Evolutionary conservation across 2,113 vertebrate genomes (phyloP).

Genomic region (Penelope pileata): DNA sequence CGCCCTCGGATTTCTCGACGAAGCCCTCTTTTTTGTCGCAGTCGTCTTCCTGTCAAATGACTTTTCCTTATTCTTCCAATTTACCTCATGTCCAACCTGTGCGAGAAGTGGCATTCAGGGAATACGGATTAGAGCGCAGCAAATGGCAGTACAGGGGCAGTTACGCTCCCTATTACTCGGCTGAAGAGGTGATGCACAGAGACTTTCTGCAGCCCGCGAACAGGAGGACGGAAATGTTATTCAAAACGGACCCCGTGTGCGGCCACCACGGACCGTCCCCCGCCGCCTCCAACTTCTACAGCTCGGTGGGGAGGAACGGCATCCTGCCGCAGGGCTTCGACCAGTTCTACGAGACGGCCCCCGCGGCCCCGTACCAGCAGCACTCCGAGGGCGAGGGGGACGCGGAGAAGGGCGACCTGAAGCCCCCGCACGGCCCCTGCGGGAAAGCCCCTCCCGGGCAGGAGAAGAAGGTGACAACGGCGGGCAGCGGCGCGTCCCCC

Average conservation of each 20-base stretch:
- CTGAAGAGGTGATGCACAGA: conserved; percentile 91
- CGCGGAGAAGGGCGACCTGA: conserved; percentile 83
- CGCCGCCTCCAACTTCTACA: conserved; percentile 87
- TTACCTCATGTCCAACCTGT: conserved; percentile 96
- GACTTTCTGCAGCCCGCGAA: conserved; percentile 81
- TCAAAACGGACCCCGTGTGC: conserved; percentile 89
- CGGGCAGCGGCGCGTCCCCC: conserved; percentile 83
- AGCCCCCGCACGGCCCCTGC: conserved; percentile 73
- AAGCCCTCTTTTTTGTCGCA: conserved; percentile 96
- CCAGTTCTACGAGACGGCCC: conserved; percentile 91
- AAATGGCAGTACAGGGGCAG: conserved; percentile 94
- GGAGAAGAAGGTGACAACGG: conserved; percentile 82
- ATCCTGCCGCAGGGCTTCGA: conserved; percentile 97
- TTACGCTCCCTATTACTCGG: conserved; percentile 93
- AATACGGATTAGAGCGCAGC: conserved; percentile 95
- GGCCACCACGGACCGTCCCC: conserved; percentile 82
- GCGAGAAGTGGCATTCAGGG: conserved; percentile 95
- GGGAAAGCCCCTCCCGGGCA: conserved; percentile 81
- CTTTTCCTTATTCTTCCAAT: conserved; percentile 96
- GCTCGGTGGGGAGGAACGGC: conserved; percentile 91
- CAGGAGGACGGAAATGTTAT: conserved; percentile 91
- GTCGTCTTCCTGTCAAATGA: conserved; percentile 93
- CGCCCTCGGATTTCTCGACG: conserved; percentile 93
- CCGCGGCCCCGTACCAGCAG: conserved; percentile 72
- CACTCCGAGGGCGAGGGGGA: conserved; percentile 73